Conservation (phyloP, 1,140 invertebrate species). For the Brachionus calyciflorus region DNA sequence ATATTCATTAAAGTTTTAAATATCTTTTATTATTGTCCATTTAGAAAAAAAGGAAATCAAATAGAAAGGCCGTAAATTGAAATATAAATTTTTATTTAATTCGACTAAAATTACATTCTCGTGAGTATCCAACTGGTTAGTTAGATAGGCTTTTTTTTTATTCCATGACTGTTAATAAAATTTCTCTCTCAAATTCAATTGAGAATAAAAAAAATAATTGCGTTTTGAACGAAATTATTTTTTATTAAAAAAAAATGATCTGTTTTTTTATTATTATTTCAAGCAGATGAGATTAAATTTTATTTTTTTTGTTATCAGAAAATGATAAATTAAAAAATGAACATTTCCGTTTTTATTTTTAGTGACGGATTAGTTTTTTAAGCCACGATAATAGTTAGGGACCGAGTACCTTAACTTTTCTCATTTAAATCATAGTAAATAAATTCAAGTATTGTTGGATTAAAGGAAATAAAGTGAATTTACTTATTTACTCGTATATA, state of each 20-base stretch:
- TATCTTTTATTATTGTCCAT: conserved; percentile 35
- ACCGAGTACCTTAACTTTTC: conserved; percentile 21
- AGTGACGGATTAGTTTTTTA: background rate
- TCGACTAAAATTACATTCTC: background rate
- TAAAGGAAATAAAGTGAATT: conserved; percentile 31
- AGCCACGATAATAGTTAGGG: no score
- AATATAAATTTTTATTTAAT: no score
- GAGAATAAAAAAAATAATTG: background rate
- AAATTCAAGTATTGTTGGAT: background rate
- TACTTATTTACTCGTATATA: conserved; percentile 27
- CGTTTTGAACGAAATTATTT: no score
- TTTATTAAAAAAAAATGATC: no score
- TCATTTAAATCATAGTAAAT: background rate
- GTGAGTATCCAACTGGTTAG: conserved; percentile 15
- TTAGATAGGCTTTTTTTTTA: background rate
- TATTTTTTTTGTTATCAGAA: background rate
- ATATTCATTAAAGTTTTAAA: conserved; percentile 17
- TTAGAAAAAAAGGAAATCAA: background rate
- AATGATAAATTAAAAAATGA: conserved; percentile 24
- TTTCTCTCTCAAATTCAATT: background rate
- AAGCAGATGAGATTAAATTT: conserved; percentile 12
- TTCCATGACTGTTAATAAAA: conserved; percentile 13
- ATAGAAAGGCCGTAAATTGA: no score
- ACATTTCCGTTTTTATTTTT: conserved; percentile 32
- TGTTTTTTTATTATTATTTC: background rate